Percentiles rank a stretch among this genome's conserved stretches.
Evolutionary conservation across 2,888 invertebrate species (phyloP).

Genomic region (Cataglyphis livida): DNA sequence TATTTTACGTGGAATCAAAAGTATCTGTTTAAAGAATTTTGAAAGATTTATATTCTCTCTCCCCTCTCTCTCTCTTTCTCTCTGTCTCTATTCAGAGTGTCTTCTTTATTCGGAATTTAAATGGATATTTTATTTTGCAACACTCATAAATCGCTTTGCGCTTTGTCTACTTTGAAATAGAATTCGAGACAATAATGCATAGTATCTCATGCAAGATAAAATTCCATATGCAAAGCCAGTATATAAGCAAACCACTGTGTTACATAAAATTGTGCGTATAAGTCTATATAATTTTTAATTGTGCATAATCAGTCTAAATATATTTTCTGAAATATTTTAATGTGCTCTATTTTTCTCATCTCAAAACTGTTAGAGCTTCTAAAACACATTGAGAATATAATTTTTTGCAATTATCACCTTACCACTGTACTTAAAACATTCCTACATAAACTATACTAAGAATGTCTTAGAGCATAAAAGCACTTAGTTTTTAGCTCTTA

Average conservation of each 20-base stretch:
- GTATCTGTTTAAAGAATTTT: not conserved
- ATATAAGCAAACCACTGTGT: conserved; percentile 2
- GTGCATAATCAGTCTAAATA: not conserved
- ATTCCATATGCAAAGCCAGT: not conserved
- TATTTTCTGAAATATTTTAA: conserved; percentile 9
- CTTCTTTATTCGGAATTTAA: not conserved
- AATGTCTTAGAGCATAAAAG: not conserved
- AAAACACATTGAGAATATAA: conserved; percentile 1
- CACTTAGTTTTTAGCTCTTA: conserved; percentile 40
- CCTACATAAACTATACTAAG: conserved; percentile 22
- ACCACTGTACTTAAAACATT: not conserved
- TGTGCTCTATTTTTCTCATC: not conserved
- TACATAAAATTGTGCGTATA: not conserved
- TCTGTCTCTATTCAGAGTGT: not conserved
- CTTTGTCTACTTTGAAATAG: not conserved
- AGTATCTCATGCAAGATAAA: conserved; percentile 6
- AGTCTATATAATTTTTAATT: not conserved
- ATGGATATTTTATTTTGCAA: conserved; percentile 2
- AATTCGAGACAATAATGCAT: not conserved
- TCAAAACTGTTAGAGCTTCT: not conserved
- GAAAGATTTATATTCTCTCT: not conserved
- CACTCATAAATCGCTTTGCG: conserved; percentile 9
- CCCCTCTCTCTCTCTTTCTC: no score
- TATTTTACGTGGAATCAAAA: conserved; percentile 6
- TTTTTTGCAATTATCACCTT: conserved; percentile 21